These are phyloP conservation scores for Tipula helvola DNA, from an alignment of 2,888 invertebrate species.

Conservation along the genomic window DNA sequence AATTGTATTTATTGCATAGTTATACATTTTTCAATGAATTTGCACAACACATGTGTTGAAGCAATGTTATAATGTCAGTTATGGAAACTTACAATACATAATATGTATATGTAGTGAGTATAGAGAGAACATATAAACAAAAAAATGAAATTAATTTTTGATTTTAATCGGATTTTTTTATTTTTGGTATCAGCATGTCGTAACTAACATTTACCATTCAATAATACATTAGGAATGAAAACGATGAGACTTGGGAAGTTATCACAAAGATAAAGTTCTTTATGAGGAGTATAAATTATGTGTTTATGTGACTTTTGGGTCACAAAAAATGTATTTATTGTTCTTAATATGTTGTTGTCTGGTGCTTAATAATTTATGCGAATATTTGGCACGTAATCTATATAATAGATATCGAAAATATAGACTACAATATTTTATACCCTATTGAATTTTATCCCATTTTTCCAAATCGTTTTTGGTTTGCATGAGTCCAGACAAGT, in stretches of 20 bases:
- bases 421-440: too few relatives aligned
- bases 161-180: not conserved
- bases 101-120: not conserved
- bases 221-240: not conserved
- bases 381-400: too few relatives aligned
- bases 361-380: too few relatives aligned
- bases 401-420: too few relatives aligned
- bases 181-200: not conserved
- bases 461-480: too few relatives aligned
- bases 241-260: not conserved
- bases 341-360: too few relatives aligned
- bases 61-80: not conserved
- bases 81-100: not conserved
- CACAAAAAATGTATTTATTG: not conserved
- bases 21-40: not conserved
- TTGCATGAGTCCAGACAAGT: too few relatives aligned
- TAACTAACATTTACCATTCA: not conserved
- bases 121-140: not conserved
- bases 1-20: not conserved
- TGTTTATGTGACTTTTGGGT: not conserved
- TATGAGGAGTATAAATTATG: not conserved
- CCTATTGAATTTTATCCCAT: too few relatives aligned
- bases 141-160: too few relatives aligned
- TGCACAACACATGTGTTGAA: not conserved
- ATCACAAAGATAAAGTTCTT: not conserved